Evolutionary conservation across 2,113 vertebrate genomes (phyloP).

Genomic region (Peromyscus californicus): DNA sequence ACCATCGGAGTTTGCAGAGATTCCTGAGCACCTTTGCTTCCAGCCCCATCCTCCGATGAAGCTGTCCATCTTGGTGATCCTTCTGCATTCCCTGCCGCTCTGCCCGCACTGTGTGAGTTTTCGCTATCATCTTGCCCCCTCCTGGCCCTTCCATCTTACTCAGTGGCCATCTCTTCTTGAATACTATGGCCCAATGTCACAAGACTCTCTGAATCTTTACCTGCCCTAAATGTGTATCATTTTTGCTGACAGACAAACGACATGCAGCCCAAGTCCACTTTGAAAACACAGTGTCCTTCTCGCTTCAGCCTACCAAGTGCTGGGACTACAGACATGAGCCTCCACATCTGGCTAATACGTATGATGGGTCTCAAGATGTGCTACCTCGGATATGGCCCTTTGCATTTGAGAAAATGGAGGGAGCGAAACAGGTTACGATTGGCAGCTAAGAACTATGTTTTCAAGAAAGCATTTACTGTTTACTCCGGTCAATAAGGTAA

Average conservation of each 20-base stretch:
- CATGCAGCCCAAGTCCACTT: not conserved
- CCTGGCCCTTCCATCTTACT: not conserved
- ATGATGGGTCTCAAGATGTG: not conserved
- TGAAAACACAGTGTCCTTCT: not conserved
- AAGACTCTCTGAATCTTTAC: not conserved
- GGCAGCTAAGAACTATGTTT: not conserved
- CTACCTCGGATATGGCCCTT: not conserved
- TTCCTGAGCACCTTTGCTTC: not conserved
- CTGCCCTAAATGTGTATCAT: not conserved
- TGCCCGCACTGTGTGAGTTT: not conserved
- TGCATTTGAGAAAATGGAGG: not conserved
- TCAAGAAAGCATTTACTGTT: not conserved
- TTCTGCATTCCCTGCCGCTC: not conserved
- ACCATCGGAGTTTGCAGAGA: not conserved
- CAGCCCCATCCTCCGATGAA: not conserved
- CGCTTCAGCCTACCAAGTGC: not conserved
- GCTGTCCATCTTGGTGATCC: too few relatives aligned
- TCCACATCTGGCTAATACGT: not conserved
- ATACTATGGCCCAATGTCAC: fast-evolving
- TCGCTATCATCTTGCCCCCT: fast-evolving
- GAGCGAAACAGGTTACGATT: not conserved
- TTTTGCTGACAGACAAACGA: not conserved
- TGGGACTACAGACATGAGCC: too few relatives aligned
- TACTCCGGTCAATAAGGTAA: not conserved
- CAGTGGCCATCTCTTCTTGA: not conserved